Percentiles rank a stretch among this genome's conserved stretches.
phyloP scores from a whole-genome alignment of 1,140 invertebrate genomes.

The Neocloeon triangulifer region DNA sequence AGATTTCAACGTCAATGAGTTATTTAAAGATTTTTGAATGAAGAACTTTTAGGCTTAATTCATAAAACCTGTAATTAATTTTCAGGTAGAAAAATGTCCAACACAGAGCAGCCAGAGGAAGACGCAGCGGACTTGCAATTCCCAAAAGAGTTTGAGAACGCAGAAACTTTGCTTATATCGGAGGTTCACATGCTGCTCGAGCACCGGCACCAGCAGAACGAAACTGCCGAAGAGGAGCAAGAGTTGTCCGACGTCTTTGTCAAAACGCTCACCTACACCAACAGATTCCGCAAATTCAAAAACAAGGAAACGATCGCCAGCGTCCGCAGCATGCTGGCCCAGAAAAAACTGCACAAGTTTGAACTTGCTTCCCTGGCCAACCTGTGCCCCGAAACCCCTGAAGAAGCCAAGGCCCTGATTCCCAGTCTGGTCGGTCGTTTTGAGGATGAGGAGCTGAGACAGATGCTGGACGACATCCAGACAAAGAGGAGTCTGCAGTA shows the following conservation, averaged over 20 bases:
- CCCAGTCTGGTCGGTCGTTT: constrained; percentile 82
- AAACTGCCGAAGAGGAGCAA: constrained; percentile 94
- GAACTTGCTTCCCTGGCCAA: constrained; percentile 94
- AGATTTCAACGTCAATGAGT: too few species aligned
- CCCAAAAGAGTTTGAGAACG: constrained; percentile 95
- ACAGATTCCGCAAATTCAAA: constrained; percentile 90
- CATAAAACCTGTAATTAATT: too few species aligned
- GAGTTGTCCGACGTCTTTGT: constrained; percentile 96
- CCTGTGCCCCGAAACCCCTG: constrained; percentile 90
- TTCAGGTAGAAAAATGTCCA: too few species aligned
- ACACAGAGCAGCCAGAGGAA: constrained; percentile 34
- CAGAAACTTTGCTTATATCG: constrained; percentile 90
- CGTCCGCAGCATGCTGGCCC: constrained; percentile 70
- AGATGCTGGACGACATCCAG: constrained; percentile 91
- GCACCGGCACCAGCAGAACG: constrained; percentile 91
- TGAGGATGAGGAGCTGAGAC: constrained; percentile 86
- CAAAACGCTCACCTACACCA: constrained; percentile 91
- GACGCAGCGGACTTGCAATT: constrained; percentile 68
- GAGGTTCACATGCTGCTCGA: constrained; percentile 97
- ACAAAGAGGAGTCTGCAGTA: constrained; percentile 95
- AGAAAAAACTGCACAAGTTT: constrained; percentile 96
- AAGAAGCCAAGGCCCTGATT: constrained; percentile 92
- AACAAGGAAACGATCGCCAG: constrained; percentile 95
- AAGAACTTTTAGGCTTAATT: too few species aligned
- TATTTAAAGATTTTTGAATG: too few species aligned